These are phyloP conservation scores for Sylvicapra grimmia DNA, from an alignment of 2,113 vertebrate species.

Conservation along the genomic window DNA sequence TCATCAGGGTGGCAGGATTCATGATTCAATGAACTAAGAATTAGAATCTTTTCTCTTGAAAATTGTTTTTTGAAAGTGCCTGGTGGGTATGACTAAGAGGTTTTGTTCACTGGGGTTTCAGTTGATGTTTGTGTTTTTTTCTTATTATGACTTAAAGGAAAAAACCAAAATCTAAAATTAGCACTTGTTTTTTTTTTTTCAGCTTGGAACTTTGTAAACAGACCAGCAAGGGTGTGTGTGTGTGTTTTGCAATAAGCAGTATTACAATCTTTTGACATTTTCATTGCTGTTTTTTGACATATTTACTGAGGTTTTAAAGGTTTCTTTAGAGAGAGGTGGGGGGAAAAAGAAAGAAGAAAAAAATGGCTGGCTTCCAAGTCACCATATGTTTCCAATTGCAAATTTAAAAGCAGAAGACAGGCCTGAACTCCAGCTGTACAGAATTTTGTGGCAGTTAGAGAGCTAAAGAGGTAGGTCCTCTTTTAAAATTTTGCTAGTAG, in stretches of 20 bases:
- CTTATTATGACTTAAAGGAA: constrained; percentile 61
- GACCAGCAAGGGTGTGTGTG: constrained; percentile 20
- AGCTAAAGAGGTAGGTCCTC: not conserved
- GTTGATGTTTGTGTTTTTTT: constrained; percentile 60
- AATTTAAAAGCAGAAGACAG: constrained; percentile 55
- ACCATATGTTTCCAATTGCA: constrained; percentile 78
- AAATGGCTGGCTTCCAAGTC: constrained; percentile 68
- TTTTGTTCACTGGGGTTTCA: constrained; percentile 49
- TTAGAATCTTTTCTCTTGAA: constrained; percentile 47
- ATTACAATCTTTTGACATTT: constrained; percentile 79
- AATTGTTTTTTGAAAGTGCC: constrained; percentile 49
- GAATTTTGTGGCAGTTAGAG: not conserved
- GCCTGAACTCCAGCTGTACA: constrained; percentile 7
- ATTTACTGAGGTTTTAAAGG: constrained; percentile 77
- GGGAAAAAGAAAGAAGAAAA: constrained; percentile 28
- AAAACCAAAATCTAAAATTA: constrained; percentile 69
- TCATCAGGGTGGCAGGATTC: not conserved
- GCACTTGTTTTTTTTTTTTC: constrained; percentile 59
- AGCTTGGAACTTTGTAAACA: constrained; percentile 72
- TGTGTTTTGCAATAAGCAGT: constrained; percentile 59
- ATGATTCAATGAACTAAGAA: constrained; percentile 16
- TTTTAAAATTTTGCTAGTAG: constrained; percentile 18
- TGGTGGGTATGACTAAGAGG: constrained; percentile 52
- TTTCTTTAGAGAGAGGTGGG: constrained; percentile 1
- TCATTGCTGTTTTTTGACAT: constrained; percentile 78